Conservation (phyloP, 2,113 vertebrate genomes). For the Cygnus buccinator region DNA sequence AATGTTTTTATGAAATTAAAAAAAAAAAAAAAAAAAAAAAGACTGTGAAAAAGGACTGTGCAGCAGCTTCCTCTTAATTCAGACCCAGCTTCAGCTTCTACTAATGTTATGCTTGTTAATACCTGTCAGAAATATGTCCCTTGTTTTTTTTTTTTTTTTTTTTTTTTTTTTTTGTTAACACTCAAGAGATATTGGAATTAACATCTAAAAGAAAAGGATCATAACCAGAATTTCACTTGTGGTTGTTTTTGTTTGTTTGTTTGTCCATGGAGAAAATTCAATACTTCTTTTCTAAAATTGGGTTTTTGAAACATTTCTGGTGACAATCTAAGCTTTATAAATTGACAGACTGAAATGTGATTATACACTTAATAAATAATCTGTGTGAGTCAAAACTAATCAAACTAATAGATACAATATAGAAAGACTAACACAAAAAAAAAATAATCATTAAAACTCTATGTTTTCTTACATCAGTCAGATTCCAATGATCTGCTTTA, state of each 20-base stretch:
- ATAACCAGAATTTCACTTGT: not conserved
- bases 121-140: not conserved
- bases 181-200: not conserved
- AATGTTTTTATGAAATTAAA: conserved; percentile 34
- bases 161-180: not conserved
- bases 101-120: not conserved
- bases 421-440: not conserved
- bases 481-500: not conserved
- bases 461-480: not conserved
- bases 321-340: not conserved
- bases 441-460: not conserved
- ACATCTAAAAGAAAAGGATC: not conserved
- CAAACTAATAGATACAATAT: not conserved
- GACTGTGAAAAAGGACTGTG: not conserved
- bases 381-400: not conserved
- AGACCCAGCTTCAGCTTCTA: not conserved
- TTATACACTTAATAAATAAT: not conserved
- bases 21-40: too few species aligned
- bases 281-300: not conserved
- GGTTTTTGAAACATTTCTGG: not conserved
- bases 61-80: not conserved
- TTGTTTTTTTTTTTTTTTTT: not conserved
- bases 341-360: not conserved
- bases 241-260: not conserved
- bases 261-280: not conserved